These are phyloP conservation scores for Dorcus parallelipipedus DNA, from an alignment of 2,888 invertebrate genomes.

Conservation along the genomic window DNA sequence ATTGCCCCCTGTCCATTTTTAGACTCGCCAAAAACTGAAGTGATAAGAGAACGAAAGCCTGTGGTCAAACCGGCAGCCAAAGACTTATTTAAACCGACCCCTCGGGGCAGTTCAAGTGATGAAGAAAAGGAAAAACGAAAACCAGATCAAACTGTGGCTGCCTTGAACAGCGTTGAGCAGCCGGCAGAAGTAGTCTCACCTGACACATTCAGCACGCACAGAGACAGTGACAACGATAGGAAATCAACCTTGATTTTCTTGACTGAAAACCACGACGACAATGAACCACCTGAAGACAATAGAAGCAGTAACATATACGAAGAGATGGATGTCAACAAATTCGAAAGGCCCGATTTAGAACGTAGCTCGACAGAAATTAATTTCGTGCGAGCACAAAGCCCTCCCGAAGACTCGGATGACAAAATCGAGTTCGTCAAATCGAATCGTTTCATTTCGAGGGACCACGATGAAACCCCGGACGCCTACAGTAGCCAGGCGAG, in stretches of 20 bases:
- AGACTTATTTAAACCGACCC: background rate
- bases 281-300: background rate
- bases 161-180: background rate
- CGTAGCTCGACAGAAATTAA: background rate
- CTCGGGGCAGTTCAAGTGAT: too few species aligned
- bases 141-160: too few species aligned
- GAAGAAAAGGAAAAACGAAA: too few species aligned
- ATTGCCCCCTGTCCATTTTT: background rate
- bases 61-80: slow-evolving; percentile 5
- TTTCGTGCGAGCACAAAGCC: too few species aligned
- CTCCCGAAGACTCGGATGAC: too few species aligned
- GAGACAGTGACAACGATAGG: slow-evolving; percentile 5
- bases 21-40: slow-evolving; percentile 6
- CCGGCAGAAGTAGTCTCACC: background rate
- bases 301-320: slow-evolving; percentile 7
- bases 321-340: background rate
- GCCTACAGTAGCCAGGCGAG: slow-evolving; percentile 41
- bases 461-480: background rate
- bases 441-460: background rate
- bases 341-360: too few species aligned
- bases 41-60: slow-evolving; percentile 6
- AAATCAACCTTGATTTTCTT: slow-evolving; percentile 23
- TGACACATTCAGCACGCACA: background rate
- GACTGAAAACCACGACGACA: slow-evolving; percentile 20
- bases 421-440: too few species aligned